phyloP scores from a whole-genome alignment of 2,113 vertebrate genomes.

The Etia nguti region DNA sequence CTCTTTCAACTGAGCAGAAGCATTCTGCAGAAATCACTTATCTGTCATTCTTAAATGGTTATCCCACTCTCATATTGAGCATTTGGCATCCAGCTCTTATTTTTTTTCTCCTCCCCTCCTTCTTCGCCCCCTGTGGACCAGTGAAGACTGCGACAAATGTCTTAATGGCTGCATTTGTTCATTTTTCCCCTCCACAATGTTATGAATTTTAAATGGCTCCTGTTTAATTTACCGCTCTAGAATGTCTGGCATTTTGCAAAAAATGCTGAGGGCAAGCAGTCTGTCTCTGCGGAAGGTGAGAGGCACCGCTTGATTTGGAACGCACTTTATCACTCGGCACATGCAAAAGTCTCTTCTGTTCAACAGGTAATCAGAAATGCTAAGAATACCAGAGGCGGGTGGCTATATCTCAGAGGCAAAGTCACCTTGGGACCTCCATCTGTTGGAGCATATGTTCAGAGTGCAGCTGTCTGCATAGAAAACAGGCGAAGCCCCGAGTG shows the following conservation, averaged over 20 bases:
- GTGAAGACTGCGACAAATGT: conserved; percentile 30
- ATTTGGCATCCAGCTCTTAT: background rate
- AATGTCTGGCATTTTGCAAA: conserved; percentile 33
- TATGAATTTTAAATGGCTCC: conserved; percentile 50
- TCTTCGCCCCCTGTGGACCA: conserved; percentile 16
- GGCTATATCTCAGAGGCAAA: conserved; percentile 19
- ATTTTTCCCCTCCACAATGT: conserved; percentile 1
- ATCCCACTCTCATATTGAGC: background rate
- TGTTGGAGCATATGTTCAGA: conserved; percentile 31
- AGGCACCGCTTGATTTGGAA: background rate
- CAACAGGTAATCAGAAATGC: conserved; percentile 44
- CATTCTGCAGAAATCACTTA: background rate
- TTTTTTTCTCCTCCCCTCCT: background rate
- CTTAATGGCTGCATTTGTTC: conserved; percentile 46
- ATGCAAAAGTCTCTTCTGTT: conserved; percentile 7
- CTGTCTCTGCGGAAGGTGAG: background rate
- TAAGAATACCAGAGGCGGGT: conserved; percentile 18
- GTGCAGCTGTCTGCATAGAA: conserved; percentile 13
- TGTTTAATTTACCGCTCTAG: conserved; percentile 52
- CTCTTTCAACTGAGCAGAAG: background rate
- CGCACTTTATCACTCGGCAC: background rate
- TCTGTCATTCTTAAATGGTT: conserved; percentile 26
- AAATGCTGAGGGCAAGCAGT: background rate
- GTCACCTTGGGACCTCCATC: conserved; percentile 46
- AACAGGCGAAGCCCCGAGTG: background rate